These are phyloP conservation scores for Nephrotoma guestfalica DNA, from an alignment of 2,888 invertebrate species.

Conservation along the genomic window DNA sequence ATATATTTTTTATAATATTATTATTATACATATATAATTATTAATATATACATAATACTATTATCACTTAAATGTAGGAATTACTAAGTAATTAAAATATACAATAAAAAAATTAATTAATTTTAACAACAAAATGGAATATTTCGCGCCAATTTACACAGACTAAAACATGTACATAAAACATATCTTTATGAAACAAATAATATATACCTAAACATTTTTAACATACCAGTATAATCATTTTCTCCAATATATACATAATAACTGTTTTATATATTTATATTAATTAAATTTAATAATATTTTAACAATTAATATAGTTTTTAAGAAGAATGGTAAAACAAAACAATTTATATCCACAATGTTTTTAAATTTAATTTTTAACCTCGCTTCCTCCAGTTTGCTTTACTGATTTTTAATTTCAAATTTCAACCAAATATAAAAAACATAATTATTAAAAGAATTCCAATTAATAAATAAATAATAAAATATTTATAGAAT, in stretches of 20 bases:
- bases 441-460: neutral
- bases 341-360: neutral
- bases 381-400: neutral
- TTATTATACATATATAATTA: neutral
- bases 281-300: neutral
- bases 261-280: neutral
- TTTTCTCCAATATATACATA: neutral
- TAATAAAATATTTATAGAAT: neutral
- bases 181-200: neutral
- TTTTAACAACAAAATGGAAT: neutral
- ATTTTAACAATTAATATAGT: neutral
- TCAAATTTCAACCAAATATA: neutral
- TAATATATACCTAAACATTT: neutral
- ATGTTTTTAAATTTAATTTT: neutral
- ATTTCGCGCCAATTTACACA: neutral
- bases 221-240: neutral
- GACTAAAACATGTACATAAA: neutral
- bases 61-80: neutral
- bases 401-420: neutral
- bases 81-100: neutral
- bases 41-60: neutral
- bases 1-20: slow-evolving; percentile 2
- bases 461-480: neutral
- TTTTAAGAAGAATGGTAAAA: neutral
- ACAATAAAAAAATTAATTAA: neutral